Base-by-base conservation (phyloP, 2,113 vertebrate genomes). In the Oncorhynchus tshawytscha region DNA sequence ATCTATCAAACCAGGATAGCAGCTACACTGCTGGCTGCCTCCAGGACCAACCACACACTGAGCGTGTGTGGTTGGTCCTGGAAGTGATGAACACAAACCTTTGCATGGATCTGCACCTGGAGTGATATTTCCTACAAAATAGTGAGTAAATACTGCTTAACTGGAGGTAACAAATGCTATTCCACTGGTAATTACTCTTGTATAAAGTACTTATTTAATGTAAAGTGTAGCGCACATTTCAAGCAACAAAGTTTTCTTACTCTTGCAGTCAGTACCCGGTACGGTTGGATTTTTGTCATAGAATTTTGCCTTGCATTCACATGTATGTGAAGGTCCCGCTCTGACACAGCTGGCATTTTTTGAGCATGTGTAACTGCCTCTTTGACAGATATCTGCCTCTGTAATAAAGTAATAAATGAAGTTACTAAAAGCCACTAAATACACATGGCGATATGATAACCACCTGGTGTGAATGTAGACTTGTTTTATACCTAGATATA, bases 351-450 rank as follows among this genome's bases (percentile, higher is more conserved):
- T 60, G 16, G 24, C 66, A 70, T 76, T 70, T 60, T 60, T 45
- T 62, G 66, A 76, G 67, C 74, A 76, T 13, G 25, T 13, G 59
- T 60, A 2, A 39, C 6, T 13, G 4, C 67, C 57, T 39, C 67
- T 22, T 24, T 60, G 18, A 20, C 74, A 76, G 39, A 31, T 12
- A 64, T 76, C 54, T 22, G 74, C 74, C 67, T 76, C 74, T 76
- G 74, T 39, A 70, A 62, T 60, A 13, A 4, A 67, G n/a, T 67
- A 22, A 48, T 45, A 29, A 34, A 51, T 51, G 3, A 27, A 59
- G 54, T 59, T 45, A 39, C 45, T 25, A 39, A 71, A 51, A 71
- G 5, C 16, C 39, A 15, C 59, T 3, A 27, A 18, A 29, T 31
- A 72, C n/a, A 22, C 9, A 54, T 54, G 20, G 22, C 31, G 4